phyloP scores from a whole-genome alignment of 2,888 invertebrate species.

The Panopea generosa region DNA sequence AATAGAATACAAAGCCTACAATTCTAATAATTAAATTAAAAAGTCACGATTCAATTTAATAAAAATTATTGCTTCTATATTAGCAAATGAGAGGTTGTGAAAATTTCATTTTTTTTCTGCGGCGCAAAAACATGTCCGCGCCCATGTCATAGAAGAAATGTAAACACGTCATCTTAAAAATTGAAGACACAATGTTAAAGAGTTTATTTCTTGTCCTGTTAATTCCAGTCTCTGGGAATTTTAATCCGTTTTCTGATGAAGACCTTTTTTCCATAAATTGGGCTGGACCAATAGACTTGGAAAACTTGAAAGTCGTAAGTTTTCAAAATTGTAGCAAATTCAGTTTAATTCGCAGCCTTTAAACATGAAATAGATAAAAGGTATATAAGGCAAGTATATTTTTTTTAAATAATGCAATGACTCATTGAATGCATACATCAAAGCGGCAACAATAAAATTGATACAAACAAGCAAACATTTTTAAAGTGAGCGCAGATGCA shows the following conservation, averaged over 20 bases:
- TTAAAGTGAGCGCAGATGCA: no score
- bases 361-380: no score
- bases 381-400: no score
- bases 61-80: neutral
- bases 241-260: constrained; percentile 79
- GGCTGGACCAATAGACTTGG: constrained; percentile 70
- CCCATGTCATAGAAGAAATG: constrained; percentile 27
- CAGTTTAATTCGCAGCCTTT: no score
- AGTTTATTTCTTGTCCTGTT: constrained; percentile 10
- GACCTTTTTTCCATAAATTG: constrained; percentile 78
- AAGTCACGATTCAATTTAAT: no score
- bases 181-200: neutral
- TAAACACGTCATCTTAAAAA: constrained; percentile 37
- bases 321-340: no score
- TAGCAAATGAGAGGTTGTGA: constrained; percentile 4
- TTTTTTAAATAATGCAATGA: no score
- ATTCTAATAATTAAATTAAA: neutral
- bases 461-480: no score
- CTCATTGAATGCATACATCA: no score
- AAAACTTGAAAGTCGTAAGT: constrained; percentile 38
- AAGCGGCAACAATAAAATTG: no score
- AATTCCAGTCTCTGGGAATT: constrained; percentile 36
- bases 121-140: constrained; percentile 61
- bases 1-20: neutral
- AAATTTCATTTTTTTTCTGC: constrained; percentile 13